Conservation (phyloP, 2,113 vertebrate genomes). For the Tylochromis polylepis region DNA sequence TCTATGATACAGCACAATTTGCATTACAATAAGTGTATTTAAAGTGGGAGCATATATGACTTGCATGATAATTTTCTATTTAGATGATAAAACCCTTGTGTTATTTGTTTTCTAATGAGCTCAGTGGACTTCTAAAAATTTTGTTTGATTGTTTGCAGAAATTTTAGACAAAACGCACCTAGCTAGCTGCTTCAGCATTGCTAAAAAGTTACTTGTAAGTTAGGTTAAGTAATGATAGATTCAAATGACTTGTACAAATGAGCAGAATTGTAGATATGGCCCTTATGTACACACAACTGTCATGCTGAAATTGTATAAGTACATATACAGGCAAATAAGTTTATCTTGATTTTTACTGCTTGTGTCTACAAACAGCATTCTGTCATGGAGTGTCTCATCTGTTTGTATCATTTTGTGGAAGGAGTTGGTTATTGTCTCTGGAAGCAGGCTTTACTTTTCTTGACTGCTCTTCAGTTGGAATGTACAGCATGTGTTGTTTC, state of each 20-base stretch:
- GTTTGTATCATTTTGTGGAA: background rate
- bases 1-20: background rate
- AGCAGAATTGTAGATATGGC: background rate
- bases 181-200: background rate
- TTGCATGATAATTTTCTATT: background rate
- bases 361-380: background rate
- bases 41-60: background rate
- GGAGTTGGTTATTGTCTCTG: background rate
- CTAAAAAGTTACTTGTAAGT: background rate
- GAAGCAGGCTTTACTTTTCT: background rate
- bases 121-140: background rate
- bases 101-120: background rate
- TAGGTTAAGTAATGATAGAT: background rate
- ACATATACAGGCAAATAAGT: background rate
- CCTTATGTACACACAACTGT: background rate
- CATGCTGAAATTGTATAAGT: background rate
- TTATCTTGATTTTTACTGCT: background rate
- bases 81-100: background rate
- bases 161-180: background rate
- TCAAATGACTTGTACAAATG: background rate
- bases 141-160: background rate
- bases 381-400: background rate
- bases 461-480: background rate
- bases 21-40: slow-evolving; percentile 7
- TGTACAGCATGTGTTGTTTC: background rate